Conservation (phyloP, 2,113 vertebrate genomes). For the Zapus hudsonius region DNA sequence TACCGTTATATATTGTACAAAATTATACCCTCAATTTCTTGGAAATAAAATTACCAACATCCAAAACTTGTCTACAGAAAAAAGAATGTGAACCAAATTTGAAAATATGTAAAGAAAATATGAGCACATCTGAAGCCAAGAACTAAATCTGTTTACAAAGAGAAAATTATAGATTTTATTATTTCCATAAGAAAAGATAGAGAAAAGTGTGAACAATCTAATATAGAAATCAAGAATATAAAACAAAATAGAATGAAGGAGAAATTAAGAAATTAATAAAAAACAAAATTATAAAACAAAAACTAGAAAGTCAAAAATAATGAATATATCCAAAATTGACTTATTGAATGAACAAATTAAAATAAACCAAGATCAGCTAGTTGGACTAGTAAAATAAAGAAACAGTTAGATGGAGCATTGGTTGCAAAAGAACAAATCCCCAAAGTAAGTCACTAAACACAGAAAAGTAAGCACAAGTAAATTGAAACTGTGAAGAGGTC, state of each 20-base stretch:
- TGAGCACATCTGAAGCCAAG: not conserved
- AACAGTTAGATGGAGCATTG: not conserved
- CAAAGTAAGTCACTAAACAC: not conserved
- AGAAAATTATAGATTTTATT: not conserved
- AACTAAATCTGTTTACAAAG: not conserved
- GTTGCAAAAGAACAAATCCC: not conserved
- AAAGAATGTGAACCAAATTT: not conserved
- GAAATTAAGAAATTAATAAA: not conserved
- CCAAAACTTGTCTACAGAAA: not conserved
- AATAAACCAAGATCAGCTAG: not conserved
- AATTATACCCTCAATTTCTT: not conserved
- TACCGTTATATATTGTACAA: too few species aligned
- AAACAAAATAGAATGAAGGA: not conserved
- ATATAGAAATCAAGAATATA: not conserved
- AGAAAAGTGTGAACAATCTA: not conserved
- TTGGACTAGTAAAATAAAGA: not conserved
- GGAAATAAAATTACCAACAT: not conserved
- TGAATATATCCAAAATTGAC: not conserved
- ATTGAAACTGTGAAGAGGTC: not conserved
- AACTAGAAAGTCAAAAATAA: not conserved
- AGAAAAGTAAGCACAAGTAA: not conserved
- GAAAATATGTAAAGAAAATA: slow-evolving; percentile 29
- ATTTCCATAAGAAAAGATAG: not conserved
- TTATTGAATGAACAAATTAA: slow-evolving; percentile 10
- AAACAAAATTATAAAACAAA: not conserved